Evolutionary conservation across 2,113 vertebrate species (phyloP).

Genomic region (Mionectes macconnelli): DNA sequence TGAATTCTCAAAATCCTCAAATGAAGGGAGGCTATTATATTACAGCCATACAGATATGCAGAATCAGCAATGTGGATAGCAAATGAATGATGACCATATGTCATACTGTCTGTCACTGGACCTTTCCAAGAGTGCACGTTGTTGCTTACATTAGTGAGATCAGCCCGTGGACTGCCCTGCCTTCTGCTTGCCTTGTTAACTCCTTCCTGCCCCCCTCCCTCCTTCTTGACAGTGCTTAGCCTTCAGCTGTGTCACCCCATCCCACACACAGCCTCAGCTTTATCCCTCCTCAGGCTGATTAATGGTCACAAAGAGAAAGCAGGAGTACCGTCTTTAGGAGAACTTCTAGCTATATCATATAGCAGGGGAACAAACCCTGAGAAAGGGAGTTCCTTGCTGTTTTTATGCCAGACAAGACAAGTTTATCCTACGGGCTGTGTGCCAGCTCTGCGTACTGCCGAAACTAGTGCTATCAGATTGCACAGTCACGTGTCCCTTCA

Average conservation of each 20-base stretch:
- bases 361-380: background rate
- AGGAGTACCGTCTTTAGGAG: background rate
- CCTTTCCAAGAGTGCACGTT: conserved; percentile 14
- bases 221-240: background rate
- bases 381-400: background rate
- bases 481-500: background rate
- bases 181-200: conserved; percentile 40
- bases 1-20: background rate
- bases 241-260: background rate
- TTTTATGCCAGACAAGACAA: background rate
- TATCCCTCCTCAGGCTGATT: background rate
- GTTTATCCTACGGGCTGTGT: background rate
- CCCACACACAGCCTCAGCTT: accelerated
- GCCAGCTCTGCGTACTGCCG: background rate
- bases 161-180: background rate
- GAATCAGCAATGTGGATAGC: conserved; percentile 16
- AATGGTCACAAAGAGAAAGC: background rate
- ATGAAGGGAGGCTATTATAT: background rate
- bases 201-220: background rate
- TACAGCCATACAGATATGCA: background rate
- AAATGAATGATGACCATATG: conserved; percentile 23
- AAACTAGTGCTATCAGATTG: background rate
- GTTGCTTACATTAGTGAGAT: conserved; percentile 35
- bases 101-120: conserved; percentile 24
- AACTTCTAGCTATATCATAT: background rate